Evolutionary conservation across 2,888 invertebrate genomes (phyloP), one percentile per base, ranked within the genome.

Genomic region (Agonopterix heracliana): DNA sequence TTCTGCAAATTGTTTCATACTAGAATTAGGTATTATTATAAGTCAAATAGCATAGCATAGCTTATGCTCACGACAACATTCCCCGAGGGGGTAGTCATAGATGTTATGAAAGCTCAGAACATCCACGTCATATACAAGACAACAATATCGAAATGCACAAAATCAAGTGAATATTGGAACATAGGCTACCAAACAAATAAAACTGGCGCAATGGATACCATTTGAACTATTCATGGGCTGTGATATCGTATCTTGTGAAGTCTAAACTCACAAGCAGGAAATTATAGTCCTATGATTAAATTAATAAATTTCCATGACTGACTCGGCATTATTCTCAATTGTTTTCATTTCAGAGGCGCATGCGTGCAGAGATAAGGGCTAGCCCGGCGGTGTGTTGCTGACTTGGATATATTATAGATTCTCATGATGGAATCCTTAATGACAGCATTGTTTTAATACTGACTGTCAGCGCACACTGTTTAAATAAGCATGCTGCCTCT

Each of bases 331-430:
- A 86, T 85, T 86, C 78, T 84, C 81, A 73, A 76, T 73, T 81
- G 78, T 85, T 83, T 85, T 84, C 71, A 78, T 89, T 89, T 85
- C 89, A 89, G 89, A 89, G 89, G 89, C 89, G 83, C 89, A 89
- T 89, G 89, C 87, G 79, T 78, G 81, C 83, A 80, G 86, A 81
- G 79, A 81, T 80, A 77, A 81, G 70, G 89, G 87, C 81, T 86
- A 87, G 72, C 73, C 73, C 71, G 72, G 76, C 71, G 81, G 83
- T 88, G 87, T 88, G 87, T 83, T 78, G 84, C 87, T 86, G 87
- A 82, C 80, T 72, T 71, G 66, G 66, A 61, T 56, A 59, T 66
- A 49, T 13, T 41, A 35, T 41, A 47, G 51, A 58, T 63, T 60
- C 66, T 61, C 68, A 63, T 64, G 58, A 67, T 62, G 62, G 65